These are phyloP conservation scores for Andrena camellia DNA, from an alignment of 2,888 invertebrate species.

Conservation along the genomic window DNA sequence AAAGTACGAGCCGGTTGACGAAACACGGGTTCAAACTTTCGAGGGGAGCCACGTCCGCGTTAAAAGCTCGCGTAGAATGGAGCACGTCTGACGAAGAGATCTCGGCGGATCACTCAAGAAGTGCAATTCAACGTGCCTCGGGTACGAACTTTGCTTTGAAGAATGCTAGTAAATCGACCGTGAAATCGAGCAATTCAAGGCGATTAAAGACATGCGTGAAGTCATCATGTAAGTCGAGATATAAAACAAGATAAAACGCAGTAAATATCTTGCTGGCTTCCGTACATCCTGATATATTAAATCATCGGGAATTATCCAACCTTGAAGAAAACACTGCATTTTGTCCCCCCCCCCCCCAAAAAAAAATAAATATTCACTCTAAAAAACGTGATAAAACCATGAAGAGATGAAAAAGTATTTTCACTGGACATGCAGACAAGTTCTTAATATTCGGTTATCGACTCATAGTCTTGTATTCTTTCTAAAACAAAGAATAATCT, in stretches of 20 bases:
- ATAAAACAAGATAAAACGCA: not conserved
- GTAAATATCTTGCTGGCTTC: not conserved
- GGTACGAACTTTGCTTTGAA: slow-evolving; percentile 40
- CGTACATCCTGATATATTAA: not conserved
- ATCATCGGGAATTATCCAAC: not conserved
- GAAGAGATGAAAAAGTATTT: not conserved
- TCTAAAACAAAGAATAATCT: too few species aligned
- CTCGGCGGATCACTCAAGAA: slow-evolving; percentile 22
- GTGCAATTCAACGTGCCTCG: slow-evolving; percentile 47
- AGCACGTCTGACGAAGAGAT: slow-evolving; percentile 32
- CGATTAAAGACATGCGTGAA: slow-evolving; percentile 38
- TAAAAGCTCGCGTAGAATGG: slow-evolving; percentile 16
- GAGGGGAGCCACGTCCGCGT: slow-evolving; percentile 20
- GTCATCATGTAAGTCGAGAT: slow-evolving; percentile 16
- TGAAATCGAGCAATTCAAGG: slow-evolving; percentile 37
- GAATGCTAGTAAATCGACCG: slow-evolving; percentile 41
- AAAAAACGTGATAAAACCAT: not conserved
- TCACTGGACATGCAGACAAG: too few species aligned
- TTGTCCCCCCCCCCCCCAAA: not conserved
- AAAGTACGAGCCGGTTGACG: slow-evolving; percentile 13
- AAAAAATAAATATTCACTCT: not conserved
- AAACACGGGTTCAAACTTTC: slow-evolving; percentile 27
- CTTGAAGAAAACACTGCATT: not conserved
- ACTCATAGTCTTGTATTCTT: too few species aligned
- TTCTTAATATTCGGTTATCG: too few species aligned